These are phyloP conservation scores for Therioaphis trifolii DNA, from an alignment of 2,888 invertebrate genomes.

Conservation along the genomic window DNA sequence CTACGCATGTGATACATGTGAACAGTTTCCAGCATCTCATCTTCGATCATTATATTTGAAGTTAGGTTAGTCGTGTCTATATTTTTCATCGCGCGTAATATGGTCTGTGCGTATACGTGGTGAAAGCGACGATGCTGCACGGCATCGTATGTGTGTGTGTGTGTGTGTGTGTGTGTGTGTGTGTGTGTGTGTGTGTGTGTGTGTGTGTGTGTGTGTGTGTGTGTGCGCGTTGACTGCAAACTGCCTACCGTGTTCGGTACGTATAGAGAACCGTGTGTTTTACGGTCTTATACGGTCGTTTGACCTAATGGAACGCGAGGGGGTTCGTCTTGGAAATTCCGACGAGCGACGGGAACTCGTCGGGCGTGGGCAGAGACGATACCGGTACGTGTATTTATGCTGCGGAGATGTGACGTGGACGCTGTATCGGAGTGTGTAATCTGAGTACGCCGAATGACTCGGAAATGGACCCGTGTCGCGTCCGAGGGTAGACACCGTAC, in stretches of 20 bases:
- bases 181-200: no score
- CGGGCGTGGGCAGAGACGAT: background rate
- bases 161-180: background rate
- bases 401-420: background rate
- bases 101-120: no score
- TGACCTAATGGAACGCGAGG: background rate
- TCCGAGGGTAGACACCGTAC: background rate
- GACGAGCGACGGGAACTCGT: background rate
- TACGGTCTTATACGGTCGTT: background rate
- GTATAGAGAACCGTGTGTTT: no score
- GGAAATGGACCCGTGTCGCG: conserved; percentile 11
- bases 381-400: no score
- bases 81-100: no score
- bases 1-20: no score
- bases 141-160: background rate
- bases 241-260: no score
- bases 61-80: no score
- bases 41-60: no score
- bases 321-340: background rate
- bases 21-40: no score
- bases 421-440: conserved; percentile 19
- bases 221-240: no score
- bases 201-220: no score
- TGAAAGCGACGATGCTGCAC: background rate
- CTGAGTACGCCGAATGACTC: background rate